A percentile compares a stretch with the other conserved stretches of the same genome.
phyloP scores from a whole-genome alignment of 2,888 invertebrate genomes.

The Stenodema calcarata region DNA sequence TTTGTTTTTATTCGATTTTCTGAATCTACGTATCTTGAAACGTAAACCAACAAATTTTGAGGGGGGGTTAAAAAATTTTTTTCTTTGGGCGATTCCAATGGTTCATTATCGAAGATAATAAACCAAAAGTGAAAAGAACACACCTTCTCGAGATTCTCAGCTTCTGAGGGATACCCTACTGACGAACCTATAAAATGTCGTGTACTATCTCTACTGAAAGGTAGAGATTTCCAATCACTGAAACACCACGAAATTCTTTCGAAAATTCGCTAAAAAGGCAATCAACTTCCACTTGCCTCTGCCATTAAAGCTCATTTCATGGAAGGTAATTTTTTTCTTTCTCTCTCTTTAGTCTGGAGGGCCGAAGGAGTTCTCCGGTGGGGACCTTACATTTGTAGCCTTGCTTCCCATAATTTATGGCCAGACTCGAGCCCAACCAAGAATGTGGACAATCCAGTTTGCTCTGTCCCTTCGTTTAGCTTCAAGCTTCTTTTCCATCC shows the following conservation, averaged over 20 bases:
- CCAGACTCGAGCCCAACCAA: not conserved
- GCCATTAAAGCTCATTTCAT: slow-evolving; percentile 11
- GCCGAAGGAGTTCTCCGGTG: not conserved
- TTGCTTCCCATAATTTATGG: slow-evolving; percentile 41
- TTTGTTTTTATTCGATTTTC: too few species aligned
- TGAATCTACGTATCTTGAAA: too few species aligned
- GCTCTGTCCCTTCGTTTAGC: slow-evolving; percentile 39
- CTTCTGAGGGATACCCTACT: too few species aligned
- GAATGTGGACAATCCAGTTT: slow-evolving; percentile 47
- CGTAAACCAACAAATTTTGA: too few species aligned
- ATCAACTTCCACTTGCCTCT: not conserved
- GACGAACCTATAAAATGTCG: too few species aligned
- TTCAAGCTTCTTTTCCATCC: not conserved
- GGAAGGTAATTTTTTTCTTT: too few species aligned
- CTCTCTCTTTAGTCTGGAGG: not conserved
- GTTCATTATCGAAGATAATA: too few species aligned
- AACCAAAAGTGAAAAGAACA: too few species aligned
- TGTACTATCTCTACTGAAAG: too few species aligned
- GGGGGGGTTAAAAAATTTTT: too few species aligned
- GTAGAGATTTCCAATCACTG: not conserved
- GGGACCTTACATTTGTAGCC: slow-evolving; percentile 40
- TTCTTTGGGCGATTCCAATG: too few species aligned
- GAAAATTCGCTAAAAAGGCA: not conserved
- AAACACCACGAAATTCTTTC: not conserved
- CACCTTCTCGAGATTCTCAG: too few species aligned